These are phyloP conservation scores for Mactromeris polynyma DNA, from an alignment of 2,888 invertebrate genomes.

Conservation along the genomic window DNA sequence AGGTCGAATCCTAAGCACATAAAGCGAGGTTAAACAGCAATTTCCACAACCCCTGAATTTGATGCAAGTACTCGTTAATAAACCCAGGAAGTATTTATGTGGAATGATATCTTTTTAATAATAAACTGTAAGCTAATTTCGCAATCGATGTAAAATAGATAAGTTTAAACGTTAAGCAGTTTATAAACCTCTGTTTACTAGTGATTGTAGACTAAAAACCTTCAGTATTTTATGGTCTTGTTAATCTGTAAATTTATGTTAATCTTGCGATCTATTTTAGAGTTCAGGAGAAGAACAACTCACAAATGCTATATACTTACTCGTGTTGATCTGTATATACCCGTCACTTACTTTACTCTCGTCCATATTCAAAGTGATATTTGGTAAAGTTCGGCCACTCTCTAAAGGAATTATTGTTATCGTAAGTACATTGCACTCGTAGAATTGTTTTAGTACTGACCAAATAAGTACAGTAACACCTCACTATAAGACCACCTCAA, in stretches of 20 bases:
- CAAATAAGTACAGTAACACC: too few relatives aligned
- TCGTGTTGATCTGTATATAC: slow-evolving; percentile 42
- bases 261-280: neutral
- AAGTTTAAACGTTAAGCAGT: too few relatives aligned
- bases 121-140: neutral
- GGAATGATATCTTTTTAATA: neutral
- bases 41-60: too few relatives aligned
- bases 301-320: slow-evolving; percentile 30
- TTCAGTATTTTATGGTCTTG: too few relatives aligned
- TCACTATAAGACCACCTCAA: too few relatives aligned
- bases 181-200: too few relatives aligned
- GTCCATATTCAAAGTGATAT: slow-evolving; percentile 49
- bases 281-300: neutral
- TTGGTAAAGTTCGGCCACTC: slow-evolving; percentile 39
- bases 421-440: too few relatives aligned
- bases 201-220: too few relatives aligned
- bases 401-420: slow-evolving; percentile 23
- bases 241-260: neutral
- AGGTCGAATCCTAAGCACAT: too few relatives aligned
- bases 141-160: too few relatives aligned
- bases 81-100: neutral
- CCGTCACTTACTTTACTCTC: slow-evolving; percentile 39
- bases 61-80: neutral
- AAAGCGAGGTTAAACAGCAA: neutral
- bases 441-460: too few relatives aligned